phyloP scores from a whole-genome alignment of 1,140 invertebrate species.

The Saccostrea cuccullata region DNA sequence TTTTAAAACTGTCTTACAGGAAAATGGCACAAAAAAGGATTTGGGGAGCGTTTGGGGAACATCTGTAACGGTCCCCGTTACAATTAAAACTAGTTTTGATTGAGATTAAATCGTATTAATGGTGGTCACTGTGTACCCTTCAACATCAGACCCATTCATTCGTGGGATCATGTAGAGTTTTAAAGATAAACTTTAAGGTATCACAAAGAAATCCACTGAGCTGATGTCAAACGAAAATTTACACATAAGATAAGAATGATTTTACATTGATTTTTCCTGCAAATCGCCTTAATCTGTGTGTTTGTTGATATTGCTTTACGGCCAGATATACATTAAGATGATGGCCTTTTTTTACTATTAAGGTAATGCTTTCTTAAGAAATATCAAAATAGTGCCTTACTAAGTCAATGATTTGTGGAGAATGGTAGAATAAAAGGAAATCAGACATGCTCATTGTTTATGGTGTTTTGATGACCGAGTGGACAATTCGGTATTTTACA shows the following conservation, averaged over 20 bases:
- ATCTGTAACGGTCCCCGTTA: too few relatives aligned
- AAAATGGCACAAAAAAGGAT: too few relatives aligned
- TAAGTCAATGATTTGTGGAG: not conserved
- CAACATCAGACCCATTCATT: too few relatives aligned
- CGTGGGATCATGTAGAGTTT: not conserved
- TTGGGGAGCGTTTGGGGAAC: too few relatives aligned
- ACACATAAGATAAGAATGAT: not conserved
- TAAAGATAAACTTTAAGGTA: not conserved
- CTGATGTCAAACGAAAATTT: not conserved
- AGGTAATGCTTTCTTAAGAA: constrained; percentile 9
- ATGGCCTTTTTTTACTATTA: not conserved
- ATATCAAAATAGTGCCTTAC: not conserved
- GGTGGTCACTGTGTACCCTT: too few relatives aligned
- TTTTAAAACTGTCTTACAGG: too few relatives aligned
- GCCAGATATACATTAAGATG: not conserved
- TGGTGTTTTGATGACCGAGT: not conserved
- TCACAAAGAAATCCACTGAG: not conserved
- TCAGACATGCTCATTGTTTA: not conserved
- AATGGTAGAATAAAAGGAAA: not conserved
- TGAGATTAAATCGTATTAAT: too few relatives aligned
- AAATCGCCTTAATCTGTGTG: constrained; percentile 13
- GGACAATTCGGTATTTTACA: not conserved
- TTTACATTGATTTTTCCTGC: constrained; percentile 14
- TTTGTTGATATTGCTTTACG: constrained; percentile 24
- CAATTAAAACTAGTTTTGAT: too few relatives aligned